Evolutionary conservation across 2,797 vertebrate genomes (phyloP).

Genomic region (Anguilla marmorata): DNA sequence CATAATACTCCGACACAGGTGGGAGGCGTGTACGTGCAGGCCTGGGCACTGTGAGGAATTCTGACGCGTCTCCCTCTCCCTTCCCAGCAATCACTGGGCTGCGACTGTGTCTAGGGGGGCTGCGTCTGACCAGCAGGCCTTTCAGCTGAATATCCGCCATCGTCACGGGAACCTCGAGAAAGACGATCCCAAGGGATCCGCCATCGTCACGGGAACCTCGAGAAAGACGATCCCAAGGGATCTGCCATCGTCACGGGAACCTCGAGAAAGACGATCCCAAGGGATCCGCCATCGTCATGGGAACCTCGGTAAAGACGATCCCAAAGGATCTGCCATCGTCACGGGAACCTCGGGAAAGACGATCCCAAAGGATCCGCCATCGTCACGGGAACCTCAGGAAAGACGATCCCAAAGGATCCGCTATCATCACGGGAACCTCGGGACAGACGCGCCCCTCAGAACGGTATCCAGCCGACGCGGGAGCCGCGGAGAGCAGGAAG

Average conservation of each 20-base stretch:
- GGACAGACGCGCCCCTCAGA: neutral
- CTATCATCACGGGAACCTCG: neutral
- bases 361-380: too few species aligned
- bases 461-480: too few species aligned
- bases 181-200: neutral
- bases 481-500: neutral
- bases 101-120: neutral
- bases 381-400: too few species aligned
- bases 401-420: too few species aligned
- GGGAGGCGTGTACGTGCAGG: neutral
- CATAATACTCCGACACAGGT: neutral
- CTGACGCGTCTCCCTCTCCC: neutral
- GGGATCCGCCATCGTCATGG: neutral
- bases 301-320: neutral
- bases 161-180: neutral
- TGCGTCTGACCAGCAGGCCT: neutral
- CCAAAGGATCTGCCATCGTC: too few species aligned
- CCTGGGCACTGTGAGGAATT: neutral
- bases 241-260: neutral
- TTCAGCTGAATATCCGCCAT: neutral
- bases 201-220: slow-evolving; percentile 35
- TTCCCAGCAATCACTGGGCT: too few species aligned
- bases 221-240: slow-evolving; percentile 43
- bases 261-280: neutral
- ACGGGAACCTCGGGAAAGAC: too few species aligned